phyloP scores from a whole-genome alignment of 2,797 vertebrate species.

The Dipus sagitta region DNA sequence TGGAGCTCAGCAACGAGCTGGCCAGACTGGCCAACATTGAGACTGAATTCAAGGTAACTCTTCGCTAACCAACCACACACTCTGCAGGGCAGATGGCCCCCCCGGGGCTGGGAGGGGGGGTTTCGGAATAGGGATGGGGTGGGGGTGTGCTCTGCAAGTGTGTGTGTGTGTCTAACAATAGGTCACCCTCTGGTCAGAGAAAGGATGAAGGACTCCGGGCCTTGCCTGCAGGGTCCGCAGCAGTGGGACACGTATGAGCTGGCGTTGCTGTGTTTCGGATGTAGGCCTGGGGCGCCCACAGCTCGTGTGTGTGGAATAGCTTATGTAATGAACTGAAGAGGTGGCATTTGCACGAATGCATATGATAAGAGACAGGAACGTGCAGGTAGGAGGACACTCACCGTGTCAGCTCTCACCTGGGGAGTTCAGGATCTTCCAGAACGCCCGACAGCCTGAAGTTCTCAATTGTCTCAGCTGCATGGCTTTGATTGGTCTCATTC shows the following conservation, averaged over 20 bases:
- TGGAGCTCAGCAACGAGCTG: constrained; percentile 97
- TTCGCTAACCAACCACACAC: neutral
- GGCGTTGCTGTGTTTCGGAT: neutral
- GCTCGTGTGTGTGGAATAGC: neutral
- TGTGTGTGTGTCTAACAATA: neutral
- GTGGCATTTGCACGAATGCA: neutral
- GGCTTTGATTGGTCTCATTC: neutral
- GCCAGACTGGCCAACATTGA: constrained; percentile 98
- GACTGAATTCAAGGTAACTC: constrained; percentile 97
- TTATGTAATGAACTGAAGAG: neutral
- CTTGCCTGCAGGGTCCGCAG: neutral
- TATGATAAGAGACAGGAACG: neutral
- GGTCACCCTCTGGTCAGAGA: neutral
- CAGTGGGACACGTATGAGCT: neutral
- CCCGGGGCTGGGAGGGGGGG: too few species aligned
- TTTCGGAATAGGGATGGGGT: too few species aligned
- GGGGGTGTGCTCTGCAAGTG: neutral
- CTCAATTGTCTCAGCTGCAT: neutral
- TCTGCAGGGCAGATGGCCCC: neutral
- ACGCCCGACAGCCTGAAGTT: neutral
- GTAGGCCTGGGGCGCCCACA: neutral
- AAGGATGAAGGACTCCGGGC: neutral
- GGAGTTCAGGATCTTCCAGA: neutral
- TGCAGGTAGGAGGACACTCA: neutral
- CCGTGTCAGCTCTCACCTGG: neutral